These are phyloP conservation scores for Camponotus vicinus DNA, from an alignment of 1,140 invertebrate species.

Conservation along the genomic window DNA sequence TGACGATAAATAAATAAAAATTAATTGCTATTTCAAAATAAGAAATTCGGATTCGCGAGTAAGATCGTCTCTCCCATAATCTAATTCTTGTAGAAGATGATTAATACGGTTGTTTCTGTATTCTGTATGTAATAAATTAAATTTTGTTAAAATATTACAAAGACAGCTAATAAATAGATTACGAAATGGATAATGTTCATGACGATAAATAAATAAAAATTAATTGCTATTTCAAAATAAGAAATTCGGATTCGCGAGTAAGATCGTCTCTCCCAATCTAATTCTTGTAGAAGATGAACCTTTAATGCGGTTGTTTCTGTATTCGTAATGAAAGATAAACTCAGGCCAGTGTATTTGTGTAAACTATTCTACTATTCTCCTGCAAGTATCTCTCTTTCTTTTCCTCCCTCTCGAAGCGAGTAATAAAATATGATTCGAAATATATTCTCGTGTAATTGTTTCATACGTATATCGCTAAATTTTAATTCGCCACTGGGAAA, in stretches of 20 bases:
- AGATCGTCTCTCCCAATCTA: background rate
- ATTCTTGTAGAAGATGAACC: background rate
- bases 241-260: background rate
- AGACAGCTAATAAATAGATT: background rate
- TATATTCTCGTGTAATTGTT: background rate
- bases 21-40: no score
- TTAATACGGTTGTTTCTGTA: no score
- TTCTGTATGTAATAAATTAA: no score
- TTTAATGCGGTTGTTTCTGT: conserved; percentile 2
- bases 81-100: no score
- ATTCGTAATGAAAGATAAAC: conserved; percentile 45
- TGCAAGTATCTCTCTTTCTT: background rate
- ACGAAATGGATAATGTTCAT: background rate
- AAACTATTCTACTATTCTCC: background rate
- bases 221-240: background rate
- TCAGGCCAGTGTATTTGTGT: conserved; percentile 2
- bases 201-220: background rate
- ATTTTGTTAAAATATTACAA: background rate
- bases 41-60: no score
- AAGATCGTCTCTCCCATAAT: no score
- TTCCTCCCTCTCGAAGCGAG: background rate
- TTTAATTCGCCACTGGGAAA: background rate
- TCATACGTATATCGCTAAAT: background rate
- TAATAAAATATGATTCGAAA: conserved; percentile 1
- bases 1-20: no score